Conservation (phyloP, 2,113 vertebrate species). For the human (Homo sapiens) region GRCh38 chr12:129761501-129762000, state of each 20-base stretch:
- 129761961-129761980: fast-evolving
- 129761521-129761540: neutral
- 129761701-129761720: neutral
- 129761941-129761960: neutral
- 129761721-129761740: neutral
- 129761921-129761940: neutral
- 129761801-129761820: neutral
- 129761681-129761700: neutral
- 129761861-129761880: neutral
- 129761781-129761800: neutral
- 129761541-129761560: too few relatives aligned
- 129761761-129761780: too few relatives aligned
- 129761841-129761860: too few relatives aligned
- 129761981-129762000: too few relatives aligned
- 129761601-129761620: neutral
- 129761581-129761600: too few relatives aligned
- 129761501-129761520: neutral
- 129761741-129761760: neutral
- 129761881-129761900: fast-evolving
- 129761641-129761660: too few relatives aligned
- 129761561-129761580: too few relatives aligned
- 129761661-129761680: fast-evolving
- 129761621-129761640: neutral
- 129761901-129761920: fast-evolving
- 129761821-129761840: neutral